Evolutionary conservation across 1,140 invertebrate genomes (phyloP), one percentile per base, ranked within the genome.

Genomic region (Caerostris extrusa): DNA sequence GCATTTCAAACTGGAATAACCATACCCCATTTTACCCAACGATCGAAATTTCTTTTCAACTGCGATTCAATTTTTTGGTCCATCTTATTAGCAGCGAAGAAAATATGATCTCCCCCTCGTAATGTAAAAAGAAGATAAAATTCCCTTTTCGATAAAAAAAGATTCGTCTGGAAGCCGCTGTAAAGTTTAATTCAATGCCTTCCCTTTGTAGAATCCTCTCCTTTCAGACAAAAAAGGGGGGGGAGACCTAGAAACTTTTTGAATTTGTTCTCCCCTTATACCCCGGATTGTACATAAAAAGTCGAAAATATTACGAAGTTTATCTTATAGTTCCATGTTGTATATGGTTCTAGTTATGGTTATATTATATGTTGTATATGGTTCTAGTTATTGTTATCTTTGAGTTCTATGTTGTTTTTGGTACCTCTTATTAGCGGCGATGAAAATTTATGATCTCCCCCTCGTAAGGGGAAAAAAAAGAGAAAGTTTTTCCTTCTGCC

Each of bases 1-100:
- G 69, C 69, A 71, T 71, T 71, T 71, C 69, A 71, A 34, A 71
- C 69, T 50, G 69, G 34, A 71, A 71, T 71, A 71, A 71, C 69
- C 69, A 50, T 71, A 71, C 69, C 19, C 69, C 69, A 69, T 71
- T 71, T 71, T 71, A 7, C 34, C 10, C 19, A n/a, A n/a, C 69
- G 69, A 71, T 71, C 69, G 69, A 71, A 71, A 53, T 71, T 71
- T 50, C 69, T 71, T 34, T 71, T 71, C 69, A 71, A 34, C 69
- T 8, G 69, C 69, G 50, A 71, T 71, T 71, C 69, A 71, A 71
- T 71, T 71, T 71, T 71, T 34, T 10, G 34, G 69, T 71, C 69
- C 34, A 12, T 34, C 34, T 71, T 71, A 71, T 71, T 71, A 71
- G 34, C 69, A 19, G 34, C 34, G 69, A 71, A 19, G 34, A 34